These are phyloP conservation scores for Psammodynastes pulverulentus DNA, from an alignment of 2,113 vertebrate species.

Conservation along the genomic window DNA sequence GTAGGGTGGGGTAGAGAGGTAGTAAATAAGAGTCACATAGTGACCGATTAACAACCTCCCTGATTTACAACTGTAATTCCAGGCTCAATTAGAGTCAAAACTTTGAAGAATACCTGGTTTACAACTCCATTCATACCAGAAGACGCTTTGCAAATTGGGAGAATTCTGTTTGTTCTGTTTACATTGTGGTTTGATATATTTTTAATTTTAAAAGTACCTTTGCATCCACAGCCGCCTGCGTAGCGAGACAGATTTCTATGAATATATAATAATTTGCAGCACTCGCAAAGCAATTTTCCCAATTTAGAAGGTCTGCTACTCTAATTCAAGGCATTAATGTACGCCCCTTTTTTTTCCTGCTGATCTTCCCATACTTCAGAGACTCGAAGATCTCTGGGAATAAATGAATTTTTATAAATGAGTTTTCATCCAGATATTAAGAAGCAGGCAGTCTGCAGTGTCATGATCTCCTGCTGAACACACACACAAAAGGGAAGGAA, in stretches of 20 bases:
- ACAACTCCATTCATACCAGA: not conserved
- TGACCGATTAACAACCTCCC: not conserved
- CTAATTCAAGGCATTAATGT: not conserved
- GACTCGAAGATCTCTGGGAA: not conserved
- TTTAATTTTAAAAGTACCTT: not conserved
- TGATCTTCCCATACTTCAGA: not conserved
- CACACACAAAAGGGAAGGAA: not conserved
- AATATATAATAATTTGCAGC: not conserved
- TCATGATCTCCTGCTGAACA: not conserved
- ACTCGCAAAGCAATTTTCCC: not conserved
- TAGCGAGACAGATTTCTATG: not conserved
- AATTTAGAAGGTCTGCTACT: not conserved
- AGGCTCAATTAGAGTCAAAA: not conserved
- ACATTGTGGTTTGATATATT: not conserved
- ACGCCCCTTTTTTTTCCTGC: not conserved
- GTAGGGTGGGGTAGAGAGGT: not conserved
- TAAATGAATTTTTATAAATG: not conserved
- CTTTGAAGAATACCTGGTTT: not conserved
- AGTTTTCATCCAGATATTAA: not conserved
- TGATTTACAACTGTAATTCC: not conserved
- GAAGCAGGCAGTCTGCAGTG: not conserved
- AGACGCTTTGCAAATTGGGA: not conserved
- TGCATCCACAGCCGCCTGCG: not conserved
- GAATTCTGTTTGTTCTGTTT: not conserved
- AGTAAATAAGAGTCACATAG: not conserved